phyloP scores from a whole-genome alignment of 2,797 vertebrate genomes.

The Euthynnus affinis region DNA sequence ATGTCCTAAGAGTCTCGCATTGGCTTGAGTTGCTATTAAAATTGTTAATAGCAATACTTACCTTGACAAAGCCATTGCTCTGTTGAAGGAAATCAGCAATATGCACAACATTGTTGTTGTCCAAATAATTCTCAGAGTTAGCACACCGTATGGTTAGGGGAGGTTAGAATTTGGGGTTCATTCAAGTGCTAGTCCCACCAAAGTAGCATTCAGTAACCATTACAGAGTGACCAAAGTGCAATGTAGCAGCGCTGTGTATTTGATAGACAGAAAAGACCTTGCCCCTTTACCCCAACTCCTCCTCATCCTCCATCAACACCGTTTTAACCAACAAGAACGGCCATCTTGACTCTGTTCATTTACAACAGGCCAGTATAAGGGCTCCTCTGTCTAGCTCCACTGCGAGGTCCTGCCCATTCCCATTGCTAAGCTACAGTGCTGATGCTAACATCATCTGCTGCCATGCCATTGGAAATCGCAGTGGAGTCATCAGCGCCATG shows the following conservation, averaged over 20 bases:
- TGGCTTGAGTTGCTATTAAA: constrained; percentile 30
- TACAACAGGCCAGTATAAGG: constrained; percentile 62
- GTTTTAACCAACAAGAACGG: constrained; percentile 32
- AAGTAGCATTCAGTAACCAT: constrained; percentile 76
- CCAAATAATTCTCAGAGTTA: constrained; percentile 55
- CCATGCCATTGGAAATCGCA: constrained; percentile 84
- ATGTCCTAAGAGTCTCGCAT: constrained; percentile 1
- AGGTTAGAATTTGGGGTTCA: constrained; percentile 65
- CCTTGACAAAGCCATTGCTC: constrained; percentile 70
- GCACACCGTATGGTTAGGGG: constrained; percentile 49
- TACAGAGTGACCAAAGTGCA: constrained; percentile 74
- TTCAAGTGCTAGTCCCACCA: constrained; percentile 72
- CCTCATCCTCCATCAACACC: constrained; percentile 3
- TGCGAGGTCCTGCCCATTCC: constrained; percentile 84
- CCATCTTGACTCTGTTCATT: constrained; percentile 38
- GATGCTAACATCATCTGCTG: constrained; percentile 71
- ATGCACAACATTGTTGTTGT: constrained; percentile 60
- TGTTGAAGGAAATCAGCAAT: constrained; percentile 70
- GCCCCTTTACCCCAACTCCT: constrained; percentile 10
- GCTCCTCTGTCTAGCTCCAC: constrained; percentile 85
- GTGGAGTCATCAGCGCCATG: constrained; percentile 85
- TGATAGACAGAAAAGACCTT: constrained; percentile 83
- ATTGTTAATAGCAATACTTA: constrained; percentile 66
- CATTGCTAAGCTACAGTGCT: constrained; percentile 74
- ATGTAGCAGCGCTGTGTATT: constrained; percentile 75